Percentiles rank a stretch among this genome's conserved stretches.
phyloP scores from a whole-genome alignment of 2,113 vertebrate genomes.

The Sinocyclocheilus maitianheensis region DNA sequence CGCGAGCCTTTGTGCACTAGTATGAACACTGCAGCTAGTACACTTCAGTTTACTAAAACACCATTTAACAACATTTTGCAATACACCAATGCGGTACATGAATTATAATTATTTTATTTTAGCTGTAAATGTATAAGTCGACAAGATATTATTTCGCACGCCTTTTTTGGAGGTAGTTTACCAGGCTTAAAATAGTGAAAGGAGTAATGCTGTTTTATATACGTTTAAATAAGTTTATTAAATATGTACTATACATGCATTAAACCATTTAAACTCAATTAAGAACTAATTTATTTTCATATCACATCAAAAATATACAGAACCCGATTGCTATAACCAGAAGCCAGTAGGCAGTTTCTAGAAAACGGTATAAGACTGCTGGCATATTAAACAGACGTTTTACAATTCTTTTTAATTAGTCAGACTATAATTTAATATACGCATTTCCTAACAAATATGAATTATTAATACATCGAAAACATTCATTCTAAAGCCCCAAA shows the following conservation, averaged over 20 bases:
- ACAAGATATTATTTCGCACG: neutral
- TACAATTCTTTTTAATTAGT: neutral
- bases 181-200: neutral
- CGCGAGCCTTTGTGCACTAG: conserved; percentile 19
- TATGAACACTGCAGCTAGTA: neutral
- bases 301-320: neutral
- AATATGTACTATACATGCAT: too few species aligned
- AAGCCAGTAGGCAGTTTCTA: neutral
- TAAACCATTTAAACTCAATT: too few species aligned
- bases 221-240: too few species aligned
- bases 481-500: neutral
- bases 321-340: neutral
- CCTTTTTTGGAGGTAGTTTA: neutral
- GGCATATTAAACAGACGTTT: neutral
- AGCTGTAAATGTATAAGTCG: neutral
- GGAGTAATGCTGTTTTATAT: neutral
- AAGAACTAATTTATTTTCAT: too few species aligned
- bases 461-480: neutral
- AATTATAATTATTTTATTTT: neutral
- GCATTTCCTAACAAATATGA: neutral
- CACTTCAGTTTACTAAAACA: neutral
- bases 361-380: neutral
- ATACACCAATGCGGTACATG: neutral
- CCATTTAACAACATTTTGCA: neutral
- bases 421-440: neutral